A percentile compares a stretch with the other conserved stretches of the same genome.
Conservation (phyloP, 2,113 vertebrate species). For the Geococcyx californianus region DNA sequence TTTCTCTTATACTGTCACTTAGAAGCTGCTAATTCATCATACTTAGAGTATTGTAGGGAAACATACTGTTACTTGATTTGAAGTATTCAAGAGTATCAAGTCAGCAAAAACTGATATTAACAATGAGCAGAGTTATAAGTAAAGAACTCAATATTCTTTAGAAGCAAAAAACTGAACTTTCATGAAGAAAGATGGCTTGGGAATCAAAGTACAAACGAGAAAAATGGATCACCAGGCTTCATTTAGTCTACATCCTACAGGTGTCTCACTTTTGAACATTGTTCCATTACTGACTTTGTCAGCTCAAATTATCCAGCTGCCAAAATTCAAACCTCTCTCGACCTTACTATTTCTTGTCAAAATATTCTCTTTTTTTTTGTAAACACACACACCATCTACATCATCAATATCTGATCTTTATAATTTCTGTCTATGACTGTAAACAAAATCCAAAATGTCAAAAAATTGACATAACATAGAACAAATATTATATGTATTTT, state of each 20-base stretch:
- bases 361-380: background rate
- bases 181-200: background rate
- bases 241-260: background rate
- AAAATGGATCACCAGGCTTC: background rate
- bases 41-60: background rate
- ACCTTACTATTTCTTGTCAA: background rate
- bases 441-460: background rate
- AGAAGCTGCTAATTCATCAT: background rate
- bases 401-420: background rate
- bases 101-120: background rate
- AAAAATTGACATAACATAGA: background rate
- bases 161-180: no score
- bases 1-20: background rate
- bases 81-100: background rate
- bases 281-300: background rate
- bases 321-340: background rate
- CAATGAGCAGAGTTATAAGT: background rate
- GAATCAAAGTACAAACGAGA: background rate
- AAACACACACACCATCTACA: background rate
- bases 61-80: background rate
- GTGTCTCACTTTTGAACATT: background rate
- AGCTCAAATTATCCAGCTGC: background rate
- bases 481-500: background rate
- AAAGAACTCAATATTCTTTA: background rate
- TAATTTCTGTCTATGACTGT: background rate